Evolutionary conservation across 2,888 invertebrate species (phyloP).

Genomic region (Sisyra terminalis): DNA sequence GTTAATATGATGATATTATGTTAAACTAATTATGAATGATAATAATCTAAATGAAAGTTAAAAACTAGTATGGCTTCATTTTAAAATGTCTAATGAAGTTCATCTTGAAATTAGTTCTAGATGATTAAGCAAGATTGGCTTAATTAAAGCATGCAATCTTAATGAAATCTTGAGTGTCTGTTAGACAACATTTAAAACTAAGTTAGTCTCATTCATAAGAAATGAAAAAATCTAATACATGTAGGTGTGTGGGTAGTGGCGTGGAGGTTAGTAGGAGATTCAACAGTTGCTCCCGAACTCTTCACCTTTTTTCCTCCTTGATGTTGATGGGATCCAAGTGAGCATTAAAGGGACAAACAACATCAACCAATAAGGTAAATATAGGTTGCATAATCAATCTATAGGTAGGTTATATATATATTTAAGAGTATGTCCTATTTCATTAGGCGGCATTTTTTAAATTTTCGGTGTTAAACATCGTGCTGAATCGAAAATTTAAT

Average conservation of each 20-base stretch:
- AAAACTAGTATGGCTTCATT: not conserved
- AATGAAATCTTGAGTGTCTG: not conserved
- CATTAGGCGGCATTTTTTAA: not conserved
- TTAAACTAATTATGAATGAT: too few species aligned
- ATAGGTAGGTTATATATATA: not conserved
- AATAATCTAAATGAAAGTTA: not conserved
- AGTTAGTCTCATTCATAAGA: not conserved
- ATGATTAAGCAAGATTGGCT: not conserved
- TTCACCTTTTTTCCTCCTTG: slow-evolving; percentile 49
- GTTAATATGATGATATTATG: too few species aligned
- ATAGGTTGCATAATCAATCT: not conserved
- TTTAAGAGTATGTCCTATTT: not conserved
- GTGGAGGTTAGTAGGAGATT: slow-evolving; percentile 13
- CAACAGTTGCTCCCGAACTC: slow-evolving; percentile 33
- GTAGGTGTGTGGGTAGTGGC: slow-evolving; percentile 25
- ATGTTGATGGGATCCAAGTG: slow-evolving; percentile 20
- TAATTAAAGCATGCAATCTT: not conserved
- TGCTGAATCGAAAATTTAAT: not conserved
- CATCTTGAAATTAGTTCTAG: not conserved
- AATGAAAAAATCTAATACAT: slow-evolving; percentile 19
- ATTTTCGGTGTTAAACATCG: not conserved
- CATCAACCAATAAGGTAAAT: slow-evolving; percentile 12
- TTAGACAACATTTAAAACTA: not conserved
- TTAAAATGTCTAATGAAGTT: not conserved
- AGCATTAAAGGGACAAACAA: slow-evolving; percentile 26